Percentiles rank a stretch among this genome's conserved stretches.
These are phyloP conservation scores for Neopipo cinnamomea DNA, from an alignment of 2,113 vertebrate species.

Conservation along the genomic window DNA sequence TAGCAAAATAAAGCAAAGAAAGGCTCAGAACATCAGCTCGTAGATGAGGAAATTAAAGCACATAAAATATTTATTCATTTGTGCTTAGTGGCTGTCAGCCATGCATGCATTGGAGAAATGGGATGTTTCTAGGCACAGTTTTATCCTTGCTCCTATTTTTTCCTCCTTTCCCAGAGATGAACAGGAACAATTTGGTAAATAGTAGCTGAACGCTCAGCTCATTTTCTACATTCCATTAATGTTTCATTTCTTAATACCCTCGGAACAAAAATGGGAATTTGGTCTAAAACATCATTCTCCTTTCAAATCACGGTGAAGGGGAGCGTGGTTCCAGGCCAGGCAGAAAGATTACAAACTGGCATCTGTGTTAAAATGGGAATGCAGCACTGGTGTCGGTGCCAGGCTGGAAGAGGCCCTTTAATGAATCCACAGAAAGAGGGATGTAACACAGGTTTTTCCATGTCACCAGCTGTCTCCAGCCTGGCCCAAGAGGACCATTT, in stretches of 20 bases:
- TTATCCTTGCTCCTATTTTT: slow-evolving; percentile 1
- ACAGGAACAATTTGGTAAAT: slow-evolving; percentile 38
- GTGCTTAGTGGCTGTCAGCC: slow-evolving; percentile 48
- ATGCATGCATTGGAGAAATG: background rate
- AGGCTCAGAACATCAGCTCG: slow-evolving; percentile 37
- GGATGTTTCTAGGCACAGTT: slow-evolving; percentile 26
- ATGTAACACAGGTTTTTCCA: background rate
- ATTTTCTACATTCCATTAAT: slow-evolving; percentile 51
- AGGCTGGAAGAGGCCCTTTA: background rate
- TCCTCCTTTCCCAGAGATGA: background rate
- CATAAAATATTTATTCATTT: slow-evolving; percentile 71
- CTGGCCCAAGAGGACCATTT: background rate
- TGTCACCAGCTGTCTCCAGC: background rate
- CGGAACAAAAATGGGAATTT: slow-evolving; percentile 24
- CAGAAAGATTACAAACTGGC: background rate
- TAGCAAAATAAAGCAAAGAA: slow-evolving; percentile 62
- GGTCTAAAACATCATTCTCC: background rate
- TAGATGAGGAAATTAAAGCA: slow-evolving; percentile 73
- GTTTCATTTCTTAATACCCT: slow-evolving; percentile 58
- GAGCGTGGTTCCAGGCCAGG: background rate
- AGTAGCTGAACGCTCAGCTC: background rate
- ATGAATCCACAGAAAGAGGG: background rate
- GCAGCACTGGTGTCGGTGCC: background rate
- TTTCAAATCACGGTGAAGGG: background rate
- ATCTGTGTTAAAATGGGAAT: background rate